These are phyloP conservation scores for Crotalus helleri DNA, from an alignment of 2,113 vertebrate species.

Conservation along the genomic window DNA sequence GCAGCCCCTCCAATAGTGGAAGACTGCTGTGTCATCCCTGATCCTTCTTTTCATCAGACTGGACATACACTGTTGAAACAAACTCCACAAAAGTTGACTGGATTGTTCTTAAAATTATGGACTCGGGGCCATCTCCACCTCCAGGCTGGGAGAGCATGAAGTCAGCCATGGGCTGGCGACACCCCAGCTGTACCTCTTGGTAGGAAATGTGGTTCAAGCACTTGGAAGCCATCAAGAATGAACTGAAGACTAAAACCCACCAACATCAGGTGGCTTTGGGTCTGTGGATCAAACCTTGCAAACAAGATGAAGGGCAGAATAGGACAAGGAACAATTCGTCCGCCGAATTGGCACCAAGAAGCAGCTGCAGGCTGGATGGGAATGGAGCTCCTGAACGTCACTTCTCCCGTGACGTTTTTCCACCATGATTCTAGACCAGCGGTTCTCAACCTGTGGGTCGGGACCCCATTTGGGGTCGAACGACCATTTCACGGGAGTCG, in stretches of 20 bases:
- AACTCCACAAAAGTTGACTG: background rate
- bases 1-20: no score
- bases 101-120: no score
- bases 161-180: background rate
- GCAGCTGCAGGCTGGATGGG: background rate
- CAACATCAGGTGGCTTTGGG: background rate
- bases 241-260: no score
- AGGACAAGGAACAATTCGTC: background rate
- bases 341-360: background rate
- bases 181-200: background rate
- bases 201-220: background rate
- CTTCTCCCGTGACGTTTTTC: background rate
- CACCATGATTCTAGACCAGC: rapidly evolving
- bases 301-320: background rate
- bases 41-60: no score
- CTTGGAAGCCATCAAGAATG: background rate
- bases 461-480: no score
- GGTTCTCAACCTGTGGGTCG: no score
- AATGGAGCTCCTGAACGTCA: background rate
- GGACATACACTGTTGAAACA: background rate
- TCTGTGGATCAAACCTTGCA: background rate
- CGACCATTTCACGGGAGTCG: no score
- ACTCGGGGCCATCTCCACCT: background rate
- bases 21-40: no score
- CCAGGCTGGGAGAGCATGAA: background rate